Conservation (phyloP, 2,113 vertebrate genomes). For the Ursus arctos region DNA sequence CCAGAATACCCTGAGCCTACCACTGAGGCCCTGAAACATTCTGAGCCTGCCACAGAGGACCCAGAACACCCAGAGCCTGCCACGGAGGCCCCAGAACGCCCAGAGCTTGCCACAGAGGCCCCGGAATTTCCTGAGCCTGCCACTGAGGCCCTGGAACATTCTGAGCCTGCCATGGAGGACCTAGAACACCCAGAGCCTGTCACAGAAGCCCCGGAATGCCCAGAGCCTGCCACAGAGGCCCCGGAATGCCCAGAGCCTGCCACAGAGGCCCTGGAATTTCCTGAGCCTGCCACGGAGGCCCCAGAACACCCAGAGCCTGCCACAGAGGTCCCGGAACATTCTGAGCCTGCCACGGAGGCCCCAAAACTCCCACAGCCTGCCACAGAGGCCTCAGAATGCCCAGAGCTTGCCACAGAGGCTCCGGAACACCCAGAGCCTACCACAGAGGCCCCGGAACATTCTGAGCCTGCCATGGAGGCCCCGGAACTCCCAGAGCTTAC, state of each 20-base stretch:
- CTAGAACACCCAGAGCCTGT: not conserved
- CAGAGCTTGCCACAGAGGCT: not conserved
- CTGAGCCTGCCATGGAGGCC: not conserved
- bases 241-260: accelerated
- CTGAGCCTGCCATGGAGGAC: not conserved
- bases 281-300: accelerated
- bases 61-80: not conserved
- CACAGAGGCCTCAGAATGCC: not conserved
- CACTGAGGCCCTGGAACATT: too few species aligned
- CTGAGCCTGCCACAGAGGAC: not conserved
- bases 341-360: too few species aligned
- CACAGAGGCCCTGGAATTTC: accelerated
- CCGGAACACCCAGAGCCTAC: accelerated
- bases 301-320: not conserved
- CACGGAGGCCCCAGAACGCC: not conserved
- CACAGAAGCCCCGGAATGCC: accelerated
- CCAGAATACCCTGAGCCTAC: not conserved
- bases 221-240: accelerated
- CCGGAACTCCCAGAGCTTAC: not conserved
- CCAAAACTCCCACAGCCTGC: not conserved
- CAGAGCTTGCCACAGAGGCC: too few species aligned
- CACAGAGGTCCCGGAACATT: too few species aligned
- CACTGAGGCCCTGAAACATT: not conserved
- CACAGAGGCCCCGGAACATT: accelerated
- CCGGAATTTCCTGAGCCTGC: not conserved